Evolutionary conservation across 2,797 vertebrate genomes (phyloP), one percentile per base, ranked within the genome.

Genomic region (Vultur gryphus): DNA sequence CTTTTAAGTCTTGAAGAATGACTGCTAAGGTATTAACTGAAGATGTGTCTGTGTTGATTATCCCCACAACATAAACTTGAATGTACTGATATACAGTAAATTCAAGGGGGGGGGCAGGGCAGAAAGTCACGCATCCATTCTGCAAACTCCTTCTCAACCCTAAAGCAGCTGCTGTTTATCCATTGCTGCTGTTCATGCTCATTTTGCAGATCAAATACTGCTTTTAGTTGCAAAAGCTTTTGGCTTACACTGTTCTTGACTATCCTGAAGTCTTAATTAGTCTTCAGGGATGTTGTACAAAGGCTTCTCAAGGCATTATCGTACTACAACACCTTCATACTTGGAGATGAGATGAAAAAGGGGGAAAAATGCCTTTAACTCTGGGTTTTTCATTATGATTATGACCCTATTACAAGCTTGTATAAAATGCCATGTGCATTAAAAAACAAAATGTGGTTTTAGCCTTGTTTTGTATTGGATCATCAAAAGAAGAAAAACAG

Each of bases 61-160:
- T 39, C 8, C 7, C 24, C 6, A 65, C 54, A 65, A 31, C 16
- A 41, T 75, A 61, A 82, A 52, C 37, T 75, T 64, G 21, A 39
- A 64, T 37, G 3, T 61, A 24, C 13, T 49, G 28, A 61, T 67
- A 31, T 19, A 35, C 23, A 46, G 17, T 79, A 52, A 69, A 46
- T 44, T 61, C 20, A 23, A 1, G 1, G 13, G 1, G 3, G 3
- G 1, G 65, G 15, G 37, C 37, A 37, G 37, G 37, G 37, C 37
- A 37, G 37, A 33, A 64, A 59, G n/a, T 39, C 17, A 51, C 29
- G 57, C 4, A 11, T 76, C 19, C 24, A 5, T 79, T 84, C 66
- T 84, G 39, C 31, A 52, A 29, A 61, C 20, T 61, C 37, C 17
- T 66, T 33, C 24, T 64, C 31, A 70, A 2, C 2, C 25, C 43